Evolutionary conservation across 2,888 invertebrate genomes (phyloP).

Genomic region (Polylopha cassiicola): DNA sequence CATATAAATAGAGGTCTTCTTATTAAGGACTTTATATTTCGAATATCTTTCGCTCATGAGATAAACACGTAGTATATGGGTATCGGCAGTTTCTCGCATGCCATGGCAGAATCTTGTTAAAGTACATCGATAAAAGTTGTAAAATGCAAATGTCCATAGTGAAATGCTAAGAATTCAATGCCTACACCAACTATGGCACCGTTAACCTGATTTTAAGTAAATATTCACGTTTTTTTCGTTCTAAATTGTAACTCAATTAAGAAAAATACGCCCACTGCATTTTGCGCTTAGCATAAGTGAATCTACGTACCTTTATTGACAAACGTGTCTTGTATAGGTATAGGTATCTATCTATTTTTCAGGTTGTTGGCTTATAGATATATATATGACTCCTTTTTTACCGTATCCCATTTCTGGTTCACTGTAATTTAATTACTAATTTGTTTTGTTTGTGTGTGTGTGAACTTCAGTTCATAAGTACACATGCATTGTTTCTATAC

Average conservation of each 20-base stretch:
- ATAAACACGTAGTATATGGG: slow-evolving; percentile 51
- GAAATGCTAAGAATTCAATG: slow-evolving; percentile 68
- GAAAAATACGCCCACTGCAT: too few relatives aligned
- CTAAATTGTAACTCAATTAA: slow-evolving; percentile 21
- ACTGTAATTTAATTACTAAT: too few relatives aligned
- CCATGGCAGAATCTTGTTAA: slow-evolving; percentile 58
- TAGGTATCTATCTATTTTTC: too few relatives aligned
- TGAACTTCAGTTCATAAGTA: too few relatives aligned
- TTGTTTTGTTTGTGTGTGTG: too few relatives aligned
- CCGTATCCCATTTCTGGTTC: too few relatives aligned
- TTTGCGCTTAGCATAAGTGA: too few relatives aligned
- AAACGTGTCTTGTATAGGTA: too few relatives aligned
- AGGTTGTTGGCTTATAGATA: too few relatives aligned
- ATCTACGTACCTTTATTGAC: too few relatives aligned
- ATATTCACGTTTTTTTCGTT: slow-evolving; percentile 41
- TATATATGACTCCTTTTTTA: too few relatives aligned
- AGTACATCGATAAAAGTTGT: slow-evolving; percentile 70
- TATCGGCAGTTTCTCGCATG: slow-evolving; percentile 51
- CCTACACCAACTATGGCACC: slow-evolving; percentile 54
- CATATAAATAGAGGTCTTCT: slow-evolving; percentile 22
- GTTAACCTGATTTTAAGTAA: slow-evolving; percentile 60
- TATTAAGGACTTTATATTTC: slow-evolving; percentile 37
- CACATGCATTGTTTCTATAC: too few relatives aligned
- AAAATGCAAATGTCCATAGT: slow-evolving; percentile 71
- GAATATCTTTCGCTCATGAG: slow-evolving; percentile 35